Base-by-base conservation (phyloP, 2,888 invertebrate genomes). In the Geotrupes spiniger region DNA sequence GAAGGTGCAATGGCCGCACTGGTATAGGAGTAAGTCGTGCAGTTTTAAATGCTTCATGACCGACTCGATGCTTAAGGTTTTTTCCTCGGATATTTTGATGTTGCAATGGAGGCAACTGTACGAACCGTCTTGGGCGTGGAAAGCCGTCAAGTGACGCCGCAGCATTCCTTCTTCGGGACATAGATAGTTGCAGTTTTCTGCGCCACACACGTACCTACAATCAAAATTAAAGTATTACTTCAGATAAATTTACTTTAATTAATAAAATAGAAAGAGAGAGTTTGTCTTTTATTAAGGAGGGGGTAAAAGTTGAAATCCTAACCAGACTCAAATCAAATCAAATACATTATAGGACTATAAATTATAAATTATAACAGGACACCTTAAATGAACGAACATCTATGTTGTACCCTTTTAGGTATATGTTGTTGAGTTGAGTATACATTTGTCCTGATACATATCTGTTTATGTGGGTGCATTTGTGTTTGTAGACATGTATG, bases 111-210 rank as follows among this genome's bases (percentile, higher is more conserved):
- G 81, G 68, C 91, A 91, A 10, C 58, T 64, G 53, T 72, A 72
- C 0, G 49, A 49, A 1, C 27, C 71, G 33, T 82, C 78, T 15
- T 80, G 79, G 1, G 77, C 73, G 65, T 90, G 90, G 39, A 89
- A 71, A 0, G 87, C 82, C 54, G 81, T 81, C 71, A 90, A 78
- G 68, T 91, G 90, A 58, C 79, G 78, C 14, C 83, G 79, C 36
- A 90, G 74, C 79, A 85, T 86, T 5, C 74, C 76, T 59, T 88
- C 89, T 61, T 85, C 84, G 1, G 83, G 76, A 0, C 87, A 85
- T 29, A 84, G 78, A 69, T 88, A 89, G 48, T 78, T 78, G 69
- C 90, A 91, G 51, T 75, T 80, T 14, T 74, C 69, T 0, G 85
- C 84, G 5, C 88, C 85, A 65, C 92, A 92, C 0, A 84, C 81